Conservation (phyloP, 1,140 invertebrate species). For the Archegozetes longisetosus region DNA sequence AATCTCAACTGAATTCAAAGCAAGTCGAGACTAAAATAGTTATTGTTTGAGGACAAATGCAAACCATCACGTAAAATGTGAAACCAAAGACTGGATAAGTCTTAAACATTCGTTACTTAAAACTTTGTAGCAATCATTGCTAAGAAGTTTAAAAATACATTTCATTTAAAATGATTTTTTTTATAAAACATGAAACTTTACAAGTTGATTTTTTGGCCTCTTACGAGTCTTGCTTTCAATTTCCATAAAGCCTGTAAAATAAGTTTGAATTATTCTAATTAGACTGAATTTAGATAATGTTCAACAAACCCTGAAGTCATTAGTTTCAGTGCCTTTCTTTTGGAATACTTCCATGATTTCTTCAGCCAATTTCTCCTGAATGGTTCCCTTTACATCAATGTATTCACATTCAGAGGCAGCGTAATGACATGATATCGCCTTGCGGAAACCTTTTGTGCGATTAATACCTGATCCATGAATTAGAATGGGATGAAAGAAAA, state of each 20-base stretch:
- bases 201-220: not conserved
- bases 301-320: not conserved
- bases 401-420: slow-evolving; percentile 51
- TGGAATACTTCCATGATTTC: slow-evolving; percentile 43
- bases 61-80: not conserved
- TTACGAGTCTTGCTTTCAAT: not conserved
- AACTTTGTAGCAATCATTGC: too few relatives aligned
- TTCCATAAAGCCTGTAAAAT: not conserved
- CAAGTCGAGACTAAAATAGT: not conserved
- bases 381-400: slow-evolving; percentile 50
- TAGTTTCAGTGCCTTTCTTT: slow-evolving; percentile 14
- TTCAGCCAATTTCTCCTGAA: slow-evolving; percentile 46
- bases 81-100: not conserved
- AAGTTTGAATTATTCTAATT: too few relatives aligned
- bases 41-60: not conserved
- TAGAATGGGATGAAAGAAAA: slow-evolving; percentile 76
- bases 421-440: slow-evolving; percentile 71
- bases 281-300: too few relatives aligned
- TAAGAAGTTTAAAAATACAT: too few relatives aligned
- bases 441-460: slow-evolving; percentile 40
- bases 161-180: too few relatives aligned
- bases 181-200: too few relatives aligned
- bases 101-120: too few relatives aligned
- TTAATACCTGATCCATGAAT: slow-evolving; percentile 75
- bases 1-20: not conserved